Conservation (phyloP, 2,113 vertebrate species). For the Solenodon paradoxus region DNA sequence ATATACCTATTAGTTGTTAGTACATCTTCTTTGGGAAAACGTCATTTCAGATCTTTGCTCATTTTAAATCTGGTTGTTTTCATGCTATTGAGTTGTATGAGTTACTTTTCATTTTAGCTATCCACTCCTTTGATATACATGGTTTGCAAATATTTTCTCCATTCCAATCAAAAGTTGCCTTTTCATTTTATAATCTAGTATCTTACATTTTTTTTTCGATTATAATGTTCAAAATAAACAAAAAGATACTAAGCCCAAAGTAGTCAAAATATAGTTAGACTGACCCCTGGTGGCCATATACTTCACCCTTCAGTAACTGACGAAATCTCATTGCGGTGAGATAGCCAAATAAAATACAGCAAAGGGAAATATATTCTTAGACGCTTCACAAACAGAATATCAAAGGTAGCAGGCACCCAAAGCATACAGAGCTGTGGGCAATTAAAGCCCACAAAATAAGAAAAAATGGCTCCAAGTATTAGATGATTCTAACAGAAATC, state of each 20-base stretch:
- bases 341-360: background rate
- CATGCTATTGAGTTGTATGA: background rate
- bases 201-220: background rate
- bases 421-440: background rate
- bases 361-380: background rate
- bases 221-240: constrained; percentile 27
- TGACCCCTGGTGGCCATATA: constrained; percentile 68
- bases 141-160: background rate
- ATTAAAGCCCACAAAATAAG: background rate
- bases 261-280: constrained; percentile 45
- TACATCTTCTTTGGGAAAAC: background rate
- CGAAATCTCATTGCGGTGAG: background rate
- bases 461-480: background rate
- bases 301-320: background rate
- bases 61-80: background rate
- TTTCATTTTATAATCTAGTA: background rate
- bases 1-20: background rate
- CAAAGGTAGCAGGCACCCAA: background rate
- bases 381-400: background rate
- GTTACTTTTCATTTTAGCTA: background rate
- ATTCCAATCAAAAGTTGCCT: background rate
- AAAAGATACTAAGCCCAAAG: background rate
- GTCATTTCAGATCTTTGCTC: background rate
- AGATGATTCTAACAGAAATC: background rate
- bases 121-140: background rate